phyloP scores from a whole-genome alignment of 2,888 invertebrate genomes.

The Antheraea assamensis region DNA sequence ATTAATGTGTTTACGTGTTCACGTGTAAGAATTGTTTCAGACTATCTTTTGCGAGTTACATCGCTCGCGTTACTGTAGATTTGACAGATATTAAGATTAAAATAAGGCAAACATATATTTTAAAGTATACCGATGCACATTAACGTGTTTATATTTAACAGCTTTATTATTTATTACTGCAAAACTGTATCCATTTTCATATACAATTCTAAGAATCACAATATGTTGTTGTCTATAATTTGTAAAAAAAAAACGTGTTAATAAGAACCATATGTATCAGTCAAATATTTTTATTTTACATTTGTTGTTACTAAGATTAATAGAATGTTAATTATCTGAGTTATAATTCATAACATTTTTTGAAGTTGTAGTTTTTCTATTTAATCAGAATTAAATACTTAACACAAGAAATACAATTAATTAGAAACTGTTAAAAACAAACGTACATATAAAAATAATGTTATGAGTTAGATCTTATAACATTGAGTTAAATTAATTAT shows the following conservation, averaged over 20 bases:
- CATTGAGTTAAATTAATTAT: too few species aligned
- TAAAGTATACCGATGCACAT: background rate
- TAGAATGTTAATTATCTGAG: too few species aligned
- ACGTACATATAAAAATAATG: too few species aligned
- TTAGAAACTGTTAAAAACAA: too few species aligned
- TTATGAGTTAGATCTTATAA: too few species aligned
- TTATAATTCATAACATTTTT: too few species aligned
- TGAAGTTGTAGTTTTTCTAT: too few species aligned
- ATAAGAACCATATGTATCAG: background rate
- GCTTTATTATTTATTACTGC: background rate
- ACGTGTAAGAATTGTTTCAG: background rate
- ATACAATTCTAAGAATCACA: background rate
- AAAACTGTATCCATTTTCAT: background rate
- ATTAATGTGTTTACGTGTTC: background rate
- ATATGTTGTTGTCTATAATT: background rate
- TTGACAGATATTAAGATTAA: background rate
- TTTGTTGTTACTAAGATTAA: too few species aligned
- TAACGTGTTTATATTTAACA: background rate
- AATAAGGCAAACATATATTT: background rate
- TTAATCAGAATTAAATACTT: too few species aligned
- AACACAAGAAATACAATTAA: too few species aligned
- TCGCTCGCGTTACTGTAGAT: too few species aligned
- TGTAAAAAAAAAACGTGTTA: background rate
- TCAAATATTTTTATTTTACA: too few species aligned
- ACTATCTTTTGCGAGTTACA: background rate